phyloP scores from a whole-genome alignment of 2,797 vertebrate genomes.

The Falco columbarius region DNA sequence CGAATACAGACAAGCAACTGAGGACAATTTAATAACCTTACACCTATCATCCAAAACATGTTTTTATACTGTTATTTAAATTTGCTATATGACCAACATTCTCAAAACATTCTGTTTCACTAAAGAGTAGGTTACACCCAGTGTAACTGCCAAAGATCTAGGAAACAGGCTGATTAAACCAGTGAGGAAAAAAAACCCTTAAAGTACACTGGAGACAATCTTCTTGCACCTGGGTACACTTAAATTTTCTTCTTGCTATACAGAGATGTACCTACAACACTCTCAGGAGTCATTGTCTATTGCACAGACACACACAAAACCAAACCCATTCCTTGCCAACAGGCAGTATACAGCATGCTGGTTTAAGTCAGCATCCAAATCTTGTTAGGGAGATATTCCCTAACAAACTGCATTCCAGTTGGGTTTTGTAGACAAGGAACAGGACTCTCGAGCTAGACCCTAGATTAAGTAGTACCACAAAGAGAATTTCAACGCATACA shows the following conservation, averaged over 20 bases:
- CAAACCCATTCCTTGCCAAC: not conserved
- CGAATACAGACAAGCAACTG: not conserved
- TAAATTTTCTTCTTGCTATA: not conserved
- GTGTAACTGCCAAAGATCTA: not conserved
- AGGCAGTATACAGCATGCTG: not conserved
- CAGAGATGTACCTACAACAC: not conserved
- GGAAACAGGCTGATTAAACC: not conserved
- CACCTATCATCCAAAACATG: not conserved
- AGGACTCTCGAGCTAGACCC: not conserved
- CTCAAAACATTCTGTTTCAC: not conserved
- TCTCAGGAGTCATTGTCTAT: not conserved
- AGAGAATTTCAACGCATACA: not conserved
- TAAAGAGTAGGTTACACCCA: not conserved
- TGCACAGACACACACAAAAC: not conserved
- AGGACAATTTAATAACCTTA: not conserved
- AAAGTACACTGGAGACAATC: not conserved
- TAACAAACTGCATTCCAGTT: not conserved
- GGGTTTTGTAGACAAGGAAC: not conserved
- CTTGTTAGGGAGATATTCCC: not conserved
- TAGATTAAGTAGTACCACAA: not conserved
- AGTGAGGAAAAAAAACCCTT: not conserved
- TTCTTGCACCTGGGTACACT: not conserved
- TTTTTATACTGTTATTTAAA: not conserved
- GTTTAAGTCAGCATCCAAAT: not conserved
- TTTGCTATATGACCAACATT: accelerated